Evolutionary conservation across 2,113 vertebrate genomes (phyloP), one percentile per base, ranked within the genome.

Genomic region (Colaptes auratus): DNA sequence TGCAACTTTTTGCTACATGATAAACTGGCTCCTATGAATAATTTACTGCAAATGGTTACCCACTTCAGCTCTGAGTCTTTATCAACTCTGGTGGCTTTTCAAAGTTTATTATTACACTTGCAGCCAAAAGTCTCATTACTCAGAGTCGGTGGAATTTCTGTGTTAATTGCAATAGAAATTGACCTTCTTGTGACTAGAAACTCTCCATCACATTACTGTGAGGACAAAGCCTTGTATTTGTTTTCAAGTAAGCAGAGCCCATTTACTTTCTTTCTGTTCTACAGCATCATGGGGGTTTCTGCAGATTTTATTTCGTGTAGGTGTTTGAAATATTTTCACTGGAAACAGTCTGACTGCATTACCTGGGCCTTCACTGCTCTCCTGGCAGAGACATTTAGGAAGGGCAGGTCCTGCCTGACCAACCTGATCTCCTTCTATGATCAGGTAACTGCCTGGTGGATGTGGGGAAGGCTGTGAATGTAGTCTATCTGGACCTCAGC

Each of bases 1-100:
- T 75, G 71, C 89, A 94, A 96, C 91, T 94, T 96, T 88, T 84
- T 96, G 80, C 92, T 92, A 75, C 82, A 76, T 89, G 87, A 94
- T 77, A 96, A 92, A 95, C 85, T 33, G 52, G 58, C 24, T 92
- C 31, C 89, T 63, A 50, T 93, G 82, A 96, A 96, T 93, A 92
- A 93, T 95, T 95, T 87, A 96, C 80, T 89, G 65, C 64, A 66
- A 79, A 53, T 89, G 85, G 85, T 77, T 90, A 27, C 10, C 23
- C 60, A 71, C 50, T 89, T 93, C 67, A 87, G 83, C 90, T 81
- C 84, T 66, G 90, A 88, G 64, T 55, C 87, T 94, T 86, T 85
- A 89, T 90, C 31, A 61, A 27, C 71, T 92, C 79, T 70, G 67
- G 58, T 88, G 85, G 44, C 73, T 93, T 92, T 95, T 96, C 87